Evolutionary conservation across 2,797 vertebrate genomes (phyloP), one percentile per base, ranked within the genome.

Genomic region (Sebastes hubbsi): DNA sequence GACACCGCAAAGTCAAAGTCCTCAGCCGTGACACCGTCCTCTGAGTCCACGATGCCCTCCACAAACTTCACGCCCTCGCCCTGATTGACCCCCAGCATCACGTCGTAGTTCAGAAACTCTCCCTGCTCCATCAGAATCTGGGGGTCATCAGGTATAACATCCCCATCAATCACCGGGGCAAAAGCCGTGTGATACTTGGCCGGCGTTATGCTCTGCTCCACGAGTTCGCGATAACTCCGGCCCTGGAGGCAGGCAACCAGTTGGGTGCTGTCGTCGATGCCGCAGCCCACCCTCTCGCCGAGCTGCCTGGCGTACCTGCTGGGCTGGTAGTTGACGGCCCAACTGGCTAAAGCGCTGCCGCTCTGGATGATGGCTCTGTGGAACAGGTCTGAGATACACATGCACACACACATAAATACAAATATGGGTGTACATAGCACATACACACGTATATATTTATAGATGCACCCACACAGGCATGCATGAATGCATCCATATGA

Each of bases 91-190:
- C 98, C 98, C 58, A 99, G 95, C 98, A 99, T 98, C 92, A 99
- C 97, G 82, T 99, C 98, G 9, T 99, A 99, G 93, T 99, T 99
- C 70, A 99, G 97, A 93, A 99, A 99, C 95, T 99, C 98, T 9
- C 98, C 98, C 88, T 99, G 98, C 90, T 99, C 98, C 98, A 99
- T 99, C 70, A 99, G 95, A 90, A 99, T 99, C 96, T 99, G 98
- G 1, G 98, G 98, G 95, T 99, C 98, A 27, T 99, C 98, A 0
- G 98, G 98, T 90, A 99, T 98, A 67, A 99, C 98, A 0, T 99
- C 98, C 0, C 98, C 98, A 71, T 99, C 98, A 67, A 99, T 98
- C 86, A 99, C 98, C 0, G 98, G 98, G 22, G 97, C 98, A 82
- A 99, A 99, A 72, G 98, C 98, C 54, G 99, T 97, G 95, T 99